Evolutionary conservation across 92 coral and sea anemone genomes (phyloP).

Genomic region (Porites lobata): DNA sequence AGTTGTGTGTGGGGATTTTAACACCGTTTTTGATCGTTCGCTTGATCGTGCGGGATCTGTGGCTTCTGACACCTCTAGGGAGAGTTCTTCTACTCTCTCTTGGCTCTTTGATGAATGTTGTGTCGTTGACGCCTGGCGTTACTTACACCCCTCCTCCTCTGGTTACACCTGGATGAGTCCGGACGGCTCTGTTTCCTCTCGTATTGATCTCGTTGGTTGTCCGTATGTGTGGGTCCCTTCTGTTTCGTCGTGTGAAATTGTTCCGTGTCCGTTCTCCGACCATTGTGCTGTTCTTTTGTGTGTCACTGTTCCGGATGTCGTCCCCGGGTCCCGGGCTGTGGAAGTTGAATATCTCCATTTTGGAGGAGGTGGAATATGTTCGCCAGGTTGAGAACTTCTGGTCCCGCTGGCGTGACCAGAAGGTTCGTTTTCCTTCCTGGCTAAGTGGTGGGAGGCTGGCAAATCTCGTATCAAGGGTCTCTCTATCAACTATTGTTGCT

Average conservation of each 20-base stretch:
- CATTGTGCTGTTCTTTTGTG: neutral
- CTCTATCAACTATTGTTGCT: neutral
- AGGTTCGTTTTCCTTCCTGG: neutral
- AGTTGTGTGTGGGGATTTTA: too few species aligned
- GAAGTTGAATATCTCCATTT: conserved; percentile 17
- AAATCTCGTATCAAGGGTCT: conserved; percentile 23
- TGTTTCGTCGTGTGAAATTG: too few species aligned
- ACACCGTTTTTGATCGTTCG: conserved; percentile 3
- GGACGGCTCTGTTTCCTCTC: too few species aligned
- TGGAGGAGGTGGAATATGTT: conserved; percentile 23
- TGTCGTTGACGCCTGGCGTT: too few species aligned
- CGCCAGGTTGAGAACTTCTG: neutral
- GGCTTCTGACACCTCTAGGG: neutral
- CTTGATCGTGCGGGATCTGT: conserved; percentile 24
- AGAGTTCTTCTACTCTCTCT: neutral
- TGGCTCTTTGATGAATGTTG: too few species aligned
- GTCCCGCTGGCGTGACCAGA: too few species aligned
- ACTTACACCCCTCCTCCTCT: too few species aligned
- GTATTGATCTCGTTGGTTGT: too few species aligned
- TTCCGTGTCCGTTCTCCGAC: conserved; percentile 25
- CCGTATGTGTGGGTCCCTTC: too few species aligned
- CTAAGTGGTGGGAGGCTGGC: conserved; percentile 58
- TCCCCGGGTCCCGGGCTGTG: conserved; percentile 40
- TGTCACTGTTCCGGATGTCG: neutral
- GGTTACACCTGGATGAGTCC: too few species aligned